phyloP scores from a whole-genome alignment of 1,140 invertebrate species.

The Dryas iulia region DNA sequence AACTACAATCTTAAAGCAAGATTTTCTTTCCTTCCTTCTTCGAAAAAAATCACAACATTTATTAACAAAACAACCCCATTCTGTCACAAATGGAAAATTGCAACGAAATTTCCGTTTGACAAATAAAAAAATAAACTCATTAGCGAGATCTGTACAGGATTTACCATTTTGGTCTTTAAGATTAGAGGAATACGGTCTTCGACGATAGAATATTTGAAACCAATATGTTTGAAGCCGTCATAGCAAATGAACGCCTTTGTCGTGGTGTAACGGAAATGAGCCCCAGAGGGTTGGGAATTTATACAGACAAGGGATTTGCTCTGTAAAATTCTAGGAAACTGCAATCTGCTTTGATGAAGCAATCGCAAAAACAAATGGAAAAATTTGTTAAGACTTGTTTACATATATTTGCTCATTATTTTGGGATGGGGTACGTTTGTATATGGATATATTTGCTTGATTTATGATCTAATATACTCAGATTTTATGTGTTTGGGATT shows the following conservation, averaged over 20 bases:
- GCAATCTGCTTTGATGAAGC: conserved; percentile 12
- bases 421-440: too few species aligned
- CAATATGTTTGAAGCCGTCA: conserved; percentile 18
- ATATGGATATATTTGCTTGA: too few species aligned
- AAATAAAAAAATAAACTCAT: conserved; percentile 22
- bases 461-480: too few species aligned
- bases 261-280: conserved; percentile 18
- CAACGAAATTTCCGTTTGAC: conserved; percentile 17
- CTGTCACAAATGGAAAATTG: conserved; percentile 14
- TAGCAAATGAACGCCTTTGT: conserved; percentile 25
- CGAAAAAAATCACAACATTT: background rate
- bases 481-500: too few species aligned
- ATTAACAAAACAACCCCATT: background rate
- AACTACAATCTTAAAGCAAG: background rate
- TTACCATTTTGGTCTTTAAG: background rate
- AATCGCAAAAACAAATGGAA: conserved; percentile 1
- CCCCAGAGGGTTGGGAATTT: conserved; percentile 13
- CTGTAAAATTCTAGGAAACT: conserved; percentile 16
- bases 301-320: conserved; percentile 13
- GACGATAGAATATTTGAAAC: conserved; percentile 2
- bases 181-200: background rate
- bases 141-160: background rate
- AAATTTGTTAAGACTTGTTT: background rate
- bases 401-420: background rate
- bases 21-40: background rate